Evolutionary conservation across 2,113 vertebrate species (phyloP).

Genomic region (Gymnogyps californianus): DNA sequence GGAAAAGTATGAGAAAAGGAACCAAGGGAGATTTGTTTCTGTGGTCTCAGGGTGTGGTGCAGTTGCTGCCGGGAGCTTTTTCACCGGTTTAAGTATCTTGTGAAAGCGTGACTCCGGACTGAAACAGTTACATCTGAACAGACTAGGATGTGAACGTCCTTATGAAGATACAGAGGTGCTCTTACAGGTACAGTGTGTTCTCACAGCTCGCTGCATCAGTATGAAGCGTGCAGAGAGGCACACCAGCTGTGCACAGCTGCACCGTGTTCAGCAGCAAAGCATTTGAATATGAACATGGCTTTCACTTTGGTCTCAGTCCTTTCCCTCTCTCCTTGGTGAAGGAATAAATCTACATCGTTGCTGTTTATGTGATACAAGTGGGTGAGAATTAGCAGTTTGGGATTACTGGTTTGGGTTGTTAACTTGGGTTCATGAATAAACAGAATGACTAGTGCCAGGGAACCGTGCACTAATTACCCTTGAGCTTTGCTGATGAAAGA

Average conservation of each 20-base stretch:
- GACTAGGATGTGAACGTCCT: background rate
- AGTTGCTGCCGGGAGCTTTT: background rate
- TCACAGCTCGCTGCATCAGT: background rate
- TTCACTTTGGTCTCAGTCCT: background rate
- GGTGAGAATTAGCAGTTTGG: background rate
- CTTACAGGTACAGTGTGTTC: background rate
- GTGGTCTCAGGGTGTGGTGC: background rate
- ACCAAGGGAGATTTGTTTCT: background rate
- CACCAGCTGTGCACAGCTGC: background rate
- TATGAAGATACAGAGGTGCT: background rate
- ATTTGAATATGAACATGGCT: background rate
- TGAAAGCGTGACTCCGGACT: accelerated
- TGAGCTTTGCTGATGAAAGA: background rate
- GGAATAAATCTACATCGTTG: background rate
- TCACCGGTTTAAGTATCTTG: background rate
- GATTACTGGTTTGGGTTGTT: background rate
- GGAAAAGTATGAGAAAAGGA: background rate
- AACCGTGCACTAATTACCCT: background rate
- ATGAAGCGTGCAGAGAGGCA: background rate
- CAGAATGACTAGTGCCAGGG: background rate
- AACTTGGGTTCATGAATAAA: background rate
- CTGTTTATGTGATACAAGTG: background rate
- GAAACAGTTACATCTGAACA: background rate
- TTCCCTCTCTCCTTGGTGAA: background rate
- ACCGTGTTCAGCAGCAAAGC: background rate